phyloP scores from a whole-genome alignment of 1,140 invertebrate genomes.

The Helicoverpa armigera region DNA sequence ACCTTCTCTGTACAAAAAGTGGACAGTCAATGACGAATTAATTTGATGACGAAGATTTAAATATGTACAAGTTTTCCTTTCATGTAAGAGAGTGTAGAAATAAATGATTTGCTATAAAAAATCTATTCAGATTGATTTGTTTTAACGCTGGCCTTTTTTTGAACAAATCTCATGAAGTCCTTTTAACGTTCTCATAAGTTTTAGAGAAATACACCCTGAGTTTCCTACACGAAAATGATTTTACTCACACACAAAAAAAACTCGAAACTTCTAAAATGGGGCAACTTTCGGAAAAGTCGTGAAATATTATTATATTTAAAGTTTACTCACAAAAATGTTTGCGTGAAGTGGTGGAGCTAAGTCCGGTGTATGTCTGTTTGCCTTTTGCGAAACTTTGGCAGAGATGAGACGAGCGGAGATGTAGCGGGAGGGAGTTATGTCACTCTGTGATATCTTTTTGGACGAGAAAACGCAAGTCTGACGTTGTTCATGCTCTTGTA shows the following conservation, averaged over 20 bases:
- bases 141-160: too few species aligned
- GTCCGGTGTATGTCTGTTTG: conserved; percentile 56
- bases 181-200: background rate
- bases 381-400: conserved; percentile 44
- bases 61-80: too few species aligned
- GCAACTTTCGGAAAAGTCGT: conserved; percentile 34
- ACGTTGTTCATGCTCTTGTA: too few species aligned
- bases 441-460: too few species aligned
- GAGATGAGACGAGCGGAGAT: conserved; percentile 47
- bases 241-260: conserved; percentile 11
- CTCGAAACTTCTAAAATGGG: conserved; percentile 14
- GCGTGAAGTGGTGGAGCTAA: conserved; percentile 58
- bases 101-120: too few species aligned
- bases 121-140: too few species aligned
- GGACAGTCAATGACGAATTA: too few species aligned
- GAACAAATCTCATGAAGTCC: background rate
- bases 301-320: conserved; percentile 50
- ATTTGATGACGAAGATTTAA: too few species aligned
- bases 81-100: too few species aligned
- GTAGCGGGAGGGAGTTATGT: conserved; percentile 12
- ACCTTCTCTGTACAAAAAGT: too few species aligned
- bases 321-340: conserved; percentile 51
- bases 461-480: too few species aligned
- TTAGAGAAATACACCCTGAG: background rate
- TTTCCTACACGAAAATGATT: conserved; percentile 21